Base-by-base conservation (phyloP, 2,113 vertebrate genomes). In the Camarhynchus parvulus region DNA sequence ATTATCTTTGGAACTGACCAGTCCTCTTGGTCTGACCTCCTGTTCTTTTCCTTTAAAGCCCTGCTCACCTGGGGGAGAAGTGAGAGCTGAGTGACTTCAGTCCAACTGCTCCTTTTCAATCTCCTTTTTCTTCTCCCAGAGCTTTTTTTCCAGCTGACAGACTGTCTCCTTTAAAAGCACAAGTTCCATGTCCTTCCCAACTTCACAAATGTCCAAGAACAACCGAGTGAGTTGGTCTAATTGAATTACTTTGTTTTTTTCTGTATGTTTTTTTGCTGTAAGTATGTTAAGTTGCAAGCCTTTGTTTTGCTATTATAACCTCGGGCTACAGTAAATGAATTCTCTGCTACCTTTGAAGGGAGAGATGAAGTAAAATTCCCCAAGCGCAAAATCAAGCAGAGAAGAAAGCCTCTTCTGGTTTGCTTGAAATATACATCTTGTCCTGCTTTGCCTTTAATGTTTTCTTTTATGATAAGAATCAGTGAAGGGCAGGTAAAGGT, bases 351-450 rank as follows among this genome's bases (percentile, higher is more conserved):
- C 90, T 99, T 98, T 98, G 98, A 99, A 98, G 96, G 96, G 94
- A 96, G 96, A 98, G 96, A 98, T 98, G 97, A 98, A 98, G 97
- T 97, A 98, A 98, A 98, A 98, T 96, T 97, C 98, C 98, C 97
- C 96, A 98, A 98, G 97, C 98, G 94, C 95, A 97, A 98, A 98
- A 98, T 98, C 98, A 98, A 98, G 98, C 96, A 98, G 97, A 98
- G 98, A 98, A 98, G 93, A 98, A 97, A 98, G 87, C 81, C 96
- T 97, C 96, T 84, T 97, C 98, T 96, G 94, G 83, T 98, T 97
- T 98, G 97, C 97, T 94, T 97, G 96, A 96, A 98, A 98, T 96
- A 96, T 97, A 96, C 94, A 95, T 97, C 97, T 98, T 98, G 95
- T 98, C 96, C 98, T 97, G 93, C 95, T 88, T 90, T 96, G 95